Evolutionary conservation across 2,888 invertebrate genomes (phyloP).

Genomic region (Rhodophaea formosa): DNA sequence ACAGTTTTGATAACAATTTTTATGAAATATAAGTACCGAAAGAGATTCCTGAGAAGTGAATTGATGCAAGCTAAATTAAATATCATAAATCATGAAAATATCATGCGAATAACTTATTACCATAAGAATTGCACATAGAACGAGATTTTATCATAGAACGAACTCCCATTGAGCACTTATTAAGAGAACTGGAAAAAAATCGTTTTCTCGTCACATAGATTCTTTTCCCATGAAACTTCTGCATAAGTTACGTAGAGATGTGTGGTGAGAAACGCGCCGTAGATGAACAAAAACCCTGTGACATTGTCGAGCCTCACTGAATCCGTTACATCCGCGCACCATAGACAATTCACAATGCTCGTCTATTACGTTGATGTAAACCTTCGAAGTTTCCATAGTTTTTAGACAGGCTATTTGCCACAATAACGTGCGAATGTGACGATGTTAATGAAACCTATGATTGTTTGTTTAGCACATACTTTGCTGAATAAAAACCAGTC

Average conservation of each 20-base stretch:
- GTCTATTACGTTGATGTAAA: background rate
- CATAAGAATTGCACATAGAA: too few relatives aligned
- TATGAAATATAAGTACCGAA: background rate
- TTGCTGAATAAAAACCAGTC: background rate
- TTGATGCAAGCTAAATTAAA: too few relatives aligned
- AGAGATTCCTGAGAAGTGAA: too few relatives aligned
- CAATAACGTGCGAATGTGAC: background rate
- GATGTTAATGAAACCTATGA: slow-evolving; percentile 7
- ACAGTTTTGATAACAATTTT: slow-evolving; percentile 3
- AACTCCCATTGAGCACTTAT: background rate
- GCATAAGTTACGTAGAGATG: slow-evolving; percentile 11
- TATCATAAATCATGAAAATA: too few relatives aligned
- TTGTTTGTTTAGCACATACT: slow-evolving; percentile 4
- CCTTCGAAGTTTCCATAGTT: slow-evolving; percentile 3
- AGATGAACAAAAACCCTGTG: slow-evolving; percentile 17
- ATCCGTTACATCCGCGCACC: slow-evolving; percentile 17
- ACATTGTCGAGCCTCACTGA: slow-evolving; percentile 17
- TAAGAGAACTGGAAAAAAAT: background rate
- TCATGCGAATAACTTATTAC: too few relatives aligned
- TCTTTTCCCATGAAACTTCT: slow-evolving; percentile 1
- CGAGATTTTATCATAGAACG: background rate
- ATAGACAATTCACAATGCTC: slow-evolving; percentile 2
- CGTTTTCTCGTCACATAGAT: background rate
- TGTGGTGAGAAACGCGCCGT: slow-evolving; percentile 2
- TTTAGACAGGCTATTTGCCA: slow-evolving; percentile 1